A percentile compares a stretch with the other conserved stretches of the same genome.
Evolutionary conservation across 2,888 invertebrate genomes (phyloP).

Genomic region (Portevinia maculata): DNA sequence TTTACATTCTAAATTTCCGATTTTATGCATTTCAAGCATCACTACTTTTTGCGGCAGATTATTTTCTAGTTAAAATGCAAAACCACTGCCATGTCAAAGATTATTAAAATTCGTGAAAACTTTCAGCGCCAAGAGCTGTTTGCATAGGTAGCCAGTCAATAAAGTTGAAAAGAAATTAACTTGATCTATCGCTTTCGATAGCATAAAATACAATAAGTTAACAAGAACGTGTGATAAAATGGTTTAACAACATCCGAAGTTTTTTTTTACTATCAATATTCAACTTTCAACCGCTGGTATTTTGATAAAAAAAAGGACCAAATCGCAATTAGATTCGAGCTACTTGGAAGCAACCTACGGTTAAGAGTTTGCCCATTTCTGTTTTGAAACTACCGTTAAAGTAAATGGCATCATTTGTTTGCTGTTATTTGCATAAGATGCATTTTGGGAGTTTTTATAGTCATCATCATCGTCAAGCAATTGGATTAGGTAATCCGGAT

Average conservation of each 20-base stretch:
- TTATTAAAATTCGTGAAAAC: background rate
- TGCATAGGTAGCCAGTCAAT: too few species aligned
- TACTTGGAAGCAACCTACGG: background rate
- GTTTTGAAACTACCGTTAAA: constrained; percentile 1
- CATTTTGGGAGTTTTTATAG: background rate
- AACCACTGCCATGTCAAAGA: background rate
- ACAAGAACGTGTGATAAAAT: background rate
- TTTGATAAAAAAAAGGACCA: background rate
- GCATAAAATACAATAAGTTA: too few species aligned
- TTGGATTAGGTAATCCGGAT: background rate
- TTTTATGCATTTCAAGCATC: too few species aligned
- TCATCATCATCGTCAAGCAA: background rate
- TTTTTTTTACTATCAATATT: background rate
- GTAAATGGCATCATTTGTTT: background rate
- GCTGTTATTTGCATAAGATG: constrained; percentile 2
- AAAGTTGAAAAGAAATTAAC: background rate
- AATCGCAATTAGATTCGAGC: background rate
- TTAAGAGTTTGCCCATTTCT: background rate
- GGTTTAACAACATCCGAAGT: background rate
- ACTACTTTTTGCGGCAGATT: too few species aligned
- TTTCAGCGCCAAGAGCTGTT: background rate
- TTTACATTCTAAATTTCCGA: too few species aligned
- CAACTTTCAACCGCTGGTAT: background rate
- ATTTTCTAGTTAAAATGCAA: too few species aligned
- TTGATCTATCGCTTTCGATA: background rate